Percentiles rank a stretch among this genome's conserved stretches.
These are phyloP conservation scores for Psephotus haematonotus DNA, from an alignment of 2,113 vertebrate genomes.

Conservation along the genomic window DNA sequence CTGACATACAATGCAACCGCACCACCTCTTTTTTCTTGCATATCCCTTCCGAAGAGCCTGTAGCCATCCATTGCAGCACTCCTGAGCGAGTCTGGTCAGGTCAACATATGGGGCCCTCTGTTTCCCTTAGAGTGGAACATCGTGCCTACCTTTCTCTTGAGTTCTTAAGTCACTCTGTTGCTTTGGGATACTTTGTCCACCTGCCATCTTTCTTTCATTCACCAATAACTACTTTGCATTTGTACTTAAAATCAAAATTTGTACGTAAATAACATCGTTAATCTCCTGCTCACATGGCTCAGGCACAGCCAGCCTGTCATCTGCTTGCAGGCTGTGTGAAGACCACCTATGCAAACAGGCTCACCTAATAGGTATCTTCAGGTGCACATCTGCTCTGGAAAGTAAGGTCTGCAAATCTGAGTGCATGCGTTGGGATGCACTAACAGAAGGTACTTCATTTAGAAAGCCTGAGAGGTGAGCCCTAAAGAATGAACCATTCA, in stretches of 20 bases:
- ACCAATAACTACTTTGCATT: not conserved
- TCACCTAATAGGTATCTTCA: not conserved
- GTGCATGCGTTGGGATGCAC: accelerated
- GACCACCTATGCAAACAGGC: accelerated
- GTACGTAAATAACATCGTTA: not conserved
- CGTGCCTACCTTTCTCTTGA: not conserved
- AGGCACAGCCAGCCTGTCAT: not conserved
- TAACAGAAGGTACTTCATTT: not conserved
- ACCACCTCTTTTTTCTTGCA: not conserved
- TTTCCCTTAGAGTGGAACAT: no score
- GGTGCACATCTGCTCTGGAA: no score
- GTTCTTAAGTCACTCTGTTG: not conserved
- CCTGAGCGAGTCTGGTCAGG: no score
- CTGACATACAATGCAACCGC: not conserved
- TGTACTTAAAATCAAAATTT: not conserved
- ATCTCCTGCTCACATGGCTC: not conserved
- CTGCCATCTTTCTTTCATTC: not conserved
- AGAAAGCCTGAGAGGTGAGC: not conserved
- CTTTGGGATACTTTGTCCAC: not conserved
- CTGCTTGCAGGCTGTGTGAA: not conserved
- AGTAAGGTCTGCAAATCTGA: not conserved
- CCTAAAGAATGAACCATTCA: not conserved
- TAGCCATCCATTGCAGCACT: no score
- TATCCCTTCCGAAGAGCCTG: no score
- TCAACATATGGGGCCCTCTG: no score